phyloP scores from a whole-genome alignment of 2,888 invertebrate species.

The Ectemnius lituratus region DNA sequence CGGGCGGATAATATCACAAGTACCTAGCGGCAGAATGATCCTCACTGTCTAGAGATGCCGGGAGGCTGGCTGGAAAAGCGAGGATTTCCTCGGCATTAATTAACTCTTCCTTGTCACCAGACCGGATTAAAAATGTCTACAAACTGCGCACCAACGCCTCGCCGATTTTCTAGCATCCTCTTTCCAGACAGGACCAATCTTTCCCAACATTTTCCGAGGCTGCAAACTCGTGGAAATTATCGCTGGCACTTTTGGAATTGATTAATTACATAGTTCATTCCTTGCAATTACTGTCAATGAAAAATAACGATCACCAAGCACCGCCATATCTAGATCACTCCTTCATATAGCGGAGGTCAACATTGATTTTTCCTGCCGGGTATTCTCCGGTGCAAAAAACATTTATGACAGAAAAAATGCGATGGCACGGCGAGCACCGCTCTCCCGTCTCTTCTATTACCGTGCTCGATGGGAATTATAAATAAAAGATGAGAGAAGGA shows the following conservation, averaged over 20 bases:
- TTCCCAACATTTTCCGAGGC: neutral
- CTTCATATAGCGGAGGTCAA: neutral
- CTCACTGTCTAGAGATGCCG: slow-evolving; percentile 12
- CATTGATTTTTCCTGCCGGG: neutral
- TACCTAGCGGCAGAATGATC: neutral
- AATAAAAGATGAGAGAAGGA: slow-evolving; percentile 6
- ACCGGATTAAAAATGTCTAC: slow-evolving; percentile 35
- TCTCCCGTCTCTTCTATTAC: neutral
- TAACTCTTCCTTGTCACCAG: slow-evolving; percentile 40
- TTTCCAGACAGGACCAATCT: neutral
- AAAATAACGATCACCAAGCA: neutral
- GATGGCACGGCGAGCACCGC: too few relatives aligned
- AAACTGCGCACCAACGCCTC: neutral
- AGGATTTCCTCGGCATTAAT: slow-evolving; percentile 39
- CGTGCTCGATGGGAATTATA: neutral
- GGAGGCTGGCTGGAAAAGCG: neutral
- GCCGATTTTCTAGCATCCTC: neutral
- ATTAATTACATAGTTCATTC: neutral
- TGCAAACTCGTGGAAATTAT: neutral
- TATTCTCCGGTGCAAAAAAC: neutral
- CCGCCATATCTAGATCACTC: neutral
- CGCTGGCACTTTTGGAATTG: neutral
- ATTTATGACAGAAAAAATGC: neutral
- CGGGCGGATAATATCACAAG: too few relatives aligned
- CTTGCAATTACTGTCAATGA: neutral